Base-by-base conservation (phyloP, 64 coral and sea anemone genomes). In the Montipora cactus region DNA sequence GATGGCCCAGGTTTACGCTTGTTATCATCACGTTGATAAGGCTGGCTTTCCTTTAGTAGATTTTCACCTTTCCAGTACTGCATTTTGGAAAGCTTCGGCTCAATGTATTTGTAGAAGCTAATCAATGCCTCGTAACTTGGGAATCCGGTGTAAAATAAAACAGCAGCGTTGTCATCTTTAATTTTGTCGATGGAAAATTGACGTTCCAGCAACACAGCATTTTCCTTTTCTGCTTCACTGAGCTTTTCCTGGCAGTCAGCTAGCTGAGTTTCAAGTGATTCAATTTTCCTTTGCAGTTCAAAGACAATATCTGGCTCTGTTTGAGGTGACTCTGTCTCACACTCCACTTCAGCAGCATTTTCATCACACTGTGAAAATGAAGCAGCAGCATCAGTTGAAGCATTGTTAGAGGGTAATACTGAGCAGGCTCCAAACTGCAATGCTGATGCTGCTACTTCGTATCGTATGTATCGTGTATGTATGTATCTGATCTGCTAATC, bases 161-260 rank as follows among this genome's bases (percentile, higher is more conserved):
- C 70, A 74, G 70, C 70, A 74, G 70, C 70, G 25, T 74, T 74
- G 23, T 74, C 70, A 74, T 74, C 70, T 74, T 74, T n/a, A 74
- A 74, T 74, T 74, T 25, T 74, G 70, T 74, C 70, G 23, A 74
- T 44, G 70, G 70, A 25, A 74, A 74, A 74, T 44, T 74, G 70
- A 74, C 15, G 49, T 80, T 58, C 51, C 78, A 80, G 10, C 20
- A 80, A 80, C 78, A 80, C 78, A 15, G 78, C 78, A 22, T 80
- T 80, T 80, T 80, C 78, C 78, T 80, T 80, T 80, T 80, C 78
- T 57, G 78, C 78, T 57, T 80, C 78, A 80, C 78, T 22, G 78
- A 80, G 78, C 49, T 80, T 80, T 80, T 80, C 78, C 78, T 80
- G 49, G 78, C 78, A 80, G 78, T 55, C 78, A 55, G 78, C 51